phyloP scores from a whole-genome alignment of 2,888 invertebrate species.

The Monoplex corrugatus region DNA sequence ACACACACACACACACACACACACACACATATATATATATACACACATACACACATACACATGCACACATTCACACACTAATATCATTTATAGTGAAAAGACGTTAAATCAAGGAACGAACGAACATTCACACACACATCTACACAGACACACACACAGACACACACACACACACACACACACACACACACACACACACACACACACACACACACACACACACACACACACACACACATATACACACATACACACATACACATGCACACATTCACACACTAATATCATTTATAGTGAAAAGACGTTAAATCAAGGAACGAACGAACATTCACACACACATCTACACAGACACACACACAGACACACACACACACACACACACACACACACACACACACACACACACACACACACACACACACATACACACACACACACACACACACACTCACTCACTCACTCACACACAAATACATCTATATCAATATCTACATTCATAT shows the following conservation, averaged over 20 bases:
- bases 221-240: not conserved
- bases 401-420: no score
- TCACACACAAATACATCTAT: not conserved
- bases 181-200: not conserved
- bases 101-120: no score
- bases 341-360: no score
- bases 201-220: not conserved
- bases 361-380: no score
- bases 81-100: no score
- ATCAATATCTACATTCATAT: not conserved
- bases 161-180: conserved; percentile 29
- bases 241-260: no score
- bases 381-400: no score
- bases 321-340: no score
- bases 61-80: not conserved
- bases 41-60: conserved; percentile 29
- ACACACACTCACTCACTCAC: not conserved
- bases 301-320: no score
- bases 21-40: not conserved
- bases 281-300: no score
- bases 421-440: no score
- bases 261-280: no score
- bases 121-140: not conserved
- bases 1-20: not conserved
- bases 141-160: not conserved